Conservation (phyloP, 2,113 vertebrate species). For the Alligator mississippiensis region DNA sequence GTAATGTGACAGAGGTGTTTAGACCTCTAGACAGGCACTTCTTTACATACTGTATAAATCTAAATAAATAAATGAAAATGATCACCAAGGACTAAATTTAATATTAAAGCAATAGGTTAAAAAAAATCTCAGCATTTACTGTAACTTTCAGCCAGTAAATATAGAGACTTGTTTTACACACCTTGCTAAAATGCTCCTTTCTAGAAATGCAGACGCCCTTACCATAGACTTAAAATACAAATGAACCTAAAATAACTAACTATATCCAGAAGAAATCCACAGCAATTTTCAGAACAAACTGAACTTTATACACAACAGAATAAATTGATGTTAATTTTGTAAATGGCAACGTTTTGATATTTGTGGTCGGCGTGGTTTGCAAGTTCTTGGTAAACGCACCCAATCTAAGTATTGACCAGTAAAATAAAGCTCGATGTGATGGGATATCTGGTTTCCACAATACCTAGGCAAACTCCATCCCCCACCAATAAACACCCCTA, state of each 20-base stretch:
- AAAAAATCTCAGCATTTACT: background rate
- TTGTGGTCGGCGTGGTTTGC: background rate
- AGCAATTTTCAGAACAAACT: background rate
- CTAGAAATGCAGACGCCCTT: too few species aligned
- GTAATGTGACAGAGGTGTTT: background rate
- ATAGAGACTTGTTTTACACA: too few species aligned
- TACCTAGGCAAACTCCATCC: background rate
- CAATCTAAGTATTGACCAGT: background rate
- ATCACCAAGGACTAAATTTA: background rate
- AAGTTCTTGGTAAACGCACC: fast-evolving
- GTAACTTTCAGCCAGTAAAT: background rate
- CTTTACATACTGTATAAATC: background rate
- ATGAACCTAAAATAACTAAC: background rate
- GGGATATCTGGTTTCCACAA: background rate
- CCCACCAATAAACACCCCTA: background rate
- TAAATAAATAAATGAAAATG: background rate
- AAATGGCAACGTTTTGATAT: background rate
- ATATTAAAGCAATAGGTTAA: background rate
- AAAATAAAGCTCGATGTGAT: background rate
- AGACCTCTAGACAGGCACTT: background rate
- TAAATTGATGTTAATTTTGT: background rate
- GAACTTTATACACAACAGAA: fast-evolving
- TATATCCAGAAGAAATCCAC: background rate
- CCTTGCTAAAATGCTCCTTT: too few species aligned
- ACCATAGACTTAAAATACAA: too few species aligned